A percentile compares a stretch with the other conserved stretches of the same genome.
Evolutionary conservation across 2,888 invertebrate species (phyloP).

Genomic region (Limnephilus rhombicus): DNA sequence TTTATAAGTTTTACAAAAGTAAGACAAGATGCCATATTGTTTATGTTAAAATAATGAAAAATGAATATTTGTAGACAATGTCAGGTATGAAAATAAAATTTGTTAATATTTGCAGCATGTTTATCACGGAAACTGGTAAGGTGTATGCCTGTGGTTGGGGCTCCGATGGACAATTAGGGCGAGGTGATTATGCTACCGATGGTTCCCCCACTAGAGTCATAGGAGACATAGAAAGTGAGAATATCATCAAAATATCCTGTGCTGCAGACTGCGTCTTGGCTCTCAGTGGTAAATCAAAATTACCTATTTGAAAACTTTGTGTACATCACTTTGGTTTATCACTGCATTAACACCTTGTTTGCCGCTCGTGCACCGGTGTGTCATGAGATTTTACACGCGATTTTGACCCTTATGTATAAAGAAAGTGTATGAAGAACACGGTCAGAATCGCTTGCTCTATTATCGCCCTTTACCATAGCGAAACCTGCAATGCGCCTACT

Average conservation of each 20-base stretch:
- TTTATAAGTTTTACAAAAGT: too few species aligned
- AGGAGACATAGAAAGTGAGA: conserved; percentile 91
- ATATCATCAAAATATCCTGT: conserved; percentile 88
- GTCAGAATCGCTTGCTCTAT: too few species aligned
- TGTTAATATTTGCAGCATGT: conserved; percentile 77
- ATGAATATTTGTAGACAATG: not conserved
- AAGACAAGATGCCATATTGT: too few species aligned
- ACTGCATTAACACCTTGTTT: too few species aligned
- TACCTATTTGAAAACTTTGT: not conserved
- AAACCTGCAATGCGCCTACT: too few species aligned
- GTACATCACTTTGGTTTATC: not conserved
- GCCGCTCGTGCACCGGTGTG: too few species aligned
- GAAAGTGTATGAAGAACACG: too few species aligned
- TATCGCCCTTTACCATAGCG: too few species aligned
- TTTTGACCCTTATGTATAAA: too few species aligned
- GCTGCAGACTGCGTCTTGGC: conserved; percentile 93
- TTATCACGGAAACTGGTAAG: conserved; percentile 87
- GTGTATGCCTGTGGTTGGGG: conserved; percentile 96
- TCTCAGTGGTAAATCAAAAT: conserved; percentile 81
- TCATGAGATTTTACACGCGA: too few species aligned
- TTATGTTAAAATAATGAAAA: not conserved
- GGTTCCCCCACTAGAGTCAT: conserved; percentile 80
- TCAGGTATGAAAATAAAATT: not conserved
- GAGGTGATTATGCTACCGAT: conserved; percentile 82
- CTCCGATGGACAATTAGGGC: conserved; percentile 95